Base-by-base conservation (phyloP, 2,888 invertebrate species). In the Boloria euphrosyne region DNA sequence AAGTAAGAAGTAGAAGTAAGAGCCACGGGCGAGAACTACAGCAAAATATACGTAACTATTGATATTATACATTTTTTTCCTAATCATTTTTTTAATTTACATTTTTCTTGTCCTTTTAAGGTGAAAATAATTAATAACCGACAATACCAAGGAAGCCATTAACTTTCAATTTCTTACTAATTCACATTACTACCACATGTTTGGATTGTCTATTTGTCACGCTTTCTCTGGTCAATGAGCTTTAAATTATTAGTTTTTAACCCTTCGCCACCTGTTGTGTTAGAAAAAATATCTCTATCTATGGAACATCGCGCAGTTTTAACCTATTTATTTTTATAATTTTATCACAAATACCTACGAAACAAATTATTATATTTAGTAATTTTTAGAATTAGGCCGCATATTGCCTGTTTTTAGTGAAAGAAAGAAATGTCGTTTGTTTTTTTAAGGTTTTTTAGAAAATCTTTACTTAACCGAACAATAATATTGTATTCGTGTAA, bases 161-260 rank as follows among this genome's bases (percentile, higher is more conserved):
- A 82, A 88, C 90, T 90, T 91, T 91, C 90, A 89, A 89, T 91
- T 90, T 91, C 85, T 83, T 81, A 90, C 89, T 89, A 90, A 90
- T 88, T 87, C 89, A 90, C 86, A 85, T 81, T 78, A 81, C 76
- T 78, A 87, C 86, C 91, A 92, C 82, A 92, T 92, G 91, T 89
- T 90, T 90, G 78, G 84, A 86, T 80, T 79, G 78, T 77, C 71
- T 73, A 79, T 89, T 89, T 86, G 90, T 85, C 88, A 91, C 91
- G 91, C 91, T 92, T 92, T 92, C 91, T 84, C 87, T 79, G 69
- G 73, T 73, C 68, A 78, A 76, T 80, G 80, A 81, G 83, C 84
- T 84, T 85, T 83, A 75, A 75, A 76, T 76, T 80, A 80, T 83
- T 83, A 81, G 79, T 78, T 78, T 77, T 77, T 76, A 78, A 80